phyloP scores from a whole-genome alignment of 2,797 vertebrate species.

The Poecilia gillii region DNA sequence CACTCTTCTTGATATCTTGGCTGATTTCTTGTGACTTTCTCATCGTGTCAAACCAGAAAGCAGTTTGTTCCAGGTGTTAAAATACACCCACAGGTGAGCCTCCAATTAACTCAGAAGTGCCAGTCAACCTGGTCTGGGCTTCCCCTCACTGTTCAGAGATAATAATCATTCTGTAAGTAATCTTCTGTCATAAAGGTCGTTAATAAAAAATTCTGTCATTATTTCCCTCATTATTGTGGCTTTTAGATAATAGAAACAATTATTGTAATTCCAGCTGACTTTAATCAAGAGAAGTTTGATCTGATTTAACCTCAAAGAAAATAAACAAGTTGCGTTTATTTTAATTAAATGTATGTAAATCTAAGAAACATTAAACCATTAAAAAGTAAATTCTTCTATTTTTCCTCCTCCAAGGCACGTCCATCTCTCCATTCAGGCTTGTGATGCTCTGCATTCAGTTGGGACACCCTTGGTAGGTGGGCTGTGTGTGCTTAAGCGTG shows the following conservation, averaged over 20 bases:
- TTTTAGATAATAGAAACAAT: neutral
- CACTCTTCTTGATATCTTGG: neutral
- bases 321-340: neutral
- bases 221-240: neutral
- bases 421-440: neutral
- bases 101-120: neutral
- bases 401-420: neutral
- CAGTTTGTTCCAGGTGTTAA: neutral
- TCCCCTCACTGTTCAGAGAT: neutral
- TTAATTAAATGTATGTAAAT: neutral
- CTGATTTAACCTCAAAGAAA: neutral
- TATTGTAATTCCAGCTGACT: neutral
- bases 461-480: constrained; percentile 28
- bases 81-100: neutral
- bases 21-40: neutral
- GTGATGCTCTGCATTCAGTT: constrained; percentile 20
- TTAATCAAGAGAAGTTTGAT: neutral
- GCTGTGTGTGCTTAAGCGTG: neutral
- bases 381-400: neutral
- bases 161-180: neutral
- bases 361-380: neutral
- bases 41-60: neutral
- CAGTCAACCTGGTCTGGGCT: neutral
- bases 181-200: neutral
- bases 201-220: neutral